Base-by-base conservation (phyloP, 2,113 vertebrate genomes). In the Poeciliopsis retropinna region DNA sequence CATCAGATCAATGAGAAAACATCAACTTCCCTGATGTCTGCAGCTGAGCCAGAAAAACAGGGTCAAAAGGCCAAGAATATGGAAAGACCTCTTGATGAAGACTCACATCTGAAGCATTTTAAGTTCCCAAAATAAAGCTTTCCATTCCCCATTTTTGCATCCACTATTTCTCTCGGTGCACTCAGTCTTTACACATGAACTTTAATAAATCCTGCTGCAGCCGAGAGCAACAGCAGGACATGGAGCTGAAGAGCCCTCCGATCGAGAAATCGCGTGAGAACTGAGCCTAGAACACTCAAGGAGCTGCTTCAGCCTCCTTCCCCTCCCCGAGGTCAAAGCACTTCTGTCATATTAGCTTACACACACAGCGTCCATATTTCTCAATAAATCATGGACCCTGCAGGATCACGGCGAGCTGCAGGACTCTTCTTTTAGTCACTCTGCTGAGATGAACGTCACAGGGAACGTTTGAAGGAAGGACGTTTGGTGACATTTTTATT, bases 261-360 rank as follows among this genome's bases (percentile, higher is more conserved):
- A 66, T 31, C 13, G 27, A 68, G 75, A 47, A 70, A 90, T 92
- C 67, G 90, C 89, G 85, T 93, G 92, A 90, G 92, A 92, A 89
- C 82, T 75, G 65, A 70, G 79, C 60, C 28, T 17, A 80, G 72
- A 41, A 29, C 74, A 70, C 78, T 82, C 54, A 76, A 86, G 84
- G 81, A 85, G 78, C 78, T 67, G 31, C 44, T 12, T 3, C 44
- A 10, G 41, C 2, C 67, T 44, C 28, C 79, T 27, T 22, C 83
- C 79, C 15, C 30, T 81, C 87, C 62, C 76, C 60, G 61, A 89
- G 89, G 92, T 92, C 90, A 91, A 89, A 89, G 90, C 88, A 86
- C 91, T 90, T 92, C 89, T 92, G 85, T 85, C 85, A 78, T 88
- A 86, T 88, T 91, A 87, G 87, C 90, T 92, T 87, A 37, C 14